phyloP scores from a whole-genome alignment of 2,888 invertebrate species.

The Himalopsyche kuldschensis region DNA sequence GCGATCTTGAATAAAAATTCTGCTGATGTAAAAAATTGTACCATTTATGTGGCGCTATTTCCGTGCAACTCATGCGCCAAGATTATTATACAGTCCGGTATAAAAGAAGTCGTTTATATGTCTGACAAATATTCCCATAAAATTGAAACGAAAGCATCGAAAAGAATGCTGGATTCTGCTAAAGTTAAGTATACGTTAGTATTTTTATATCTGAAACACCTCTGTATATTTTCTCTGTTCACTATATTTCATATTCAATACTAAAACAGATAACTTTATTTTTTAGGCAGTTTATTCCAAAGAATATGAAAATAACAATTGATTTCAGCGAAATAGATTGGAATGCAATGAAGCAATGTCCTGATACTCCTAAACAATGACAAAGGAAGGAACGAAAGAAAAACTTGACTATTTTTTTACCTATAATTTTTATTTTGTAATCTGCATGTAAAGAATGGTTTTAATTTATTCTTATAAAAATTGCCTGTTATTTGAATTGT shows the following conservation, averaged over 20 bases:
- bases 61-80: conserved; percentile 99
- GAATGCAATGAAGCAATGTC: conserved; percentile 56
- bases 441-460: too few species aligned
- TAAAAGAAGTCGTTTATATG: conserved; percentile 75
- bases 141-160: conserved; percentile 71
- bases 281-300: conserved; percentile 67
- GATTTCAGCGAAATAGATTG: conserved; percentile 68
- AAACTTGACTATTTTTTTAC: too few species aligned
- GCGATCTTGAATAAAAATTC: conserved; percentile 91
- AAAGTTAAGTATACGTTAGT: conserved; percentile 69
- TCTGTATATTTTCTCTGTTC: background rate
- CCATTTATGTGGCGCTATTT: conserved; percentile 87
- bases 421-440: too few species aligned
- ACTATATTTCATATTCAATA: background rate
- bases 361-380: conserved; percentile 43
- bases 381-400: background rate
- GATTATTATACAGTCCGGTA: conserved; percentile 91
- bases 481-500: too few species aligned
- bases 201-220: background rate
- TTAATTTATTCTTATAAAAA: too few species aligned
- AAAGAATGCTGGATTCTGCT: conserved; percentile 78
- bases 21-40: conserved; percentile 74
- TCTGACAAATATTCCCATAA: conserved; percentile 80
- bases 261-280: background rate
- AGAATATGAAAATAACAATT: conserved; percentile 64